These are phyloP conservation scores for Hydrozoanthus tunicans DNA, from an alignment of 64 coral and sea anemone genomes.

Conservation along the genomic window DNA sequence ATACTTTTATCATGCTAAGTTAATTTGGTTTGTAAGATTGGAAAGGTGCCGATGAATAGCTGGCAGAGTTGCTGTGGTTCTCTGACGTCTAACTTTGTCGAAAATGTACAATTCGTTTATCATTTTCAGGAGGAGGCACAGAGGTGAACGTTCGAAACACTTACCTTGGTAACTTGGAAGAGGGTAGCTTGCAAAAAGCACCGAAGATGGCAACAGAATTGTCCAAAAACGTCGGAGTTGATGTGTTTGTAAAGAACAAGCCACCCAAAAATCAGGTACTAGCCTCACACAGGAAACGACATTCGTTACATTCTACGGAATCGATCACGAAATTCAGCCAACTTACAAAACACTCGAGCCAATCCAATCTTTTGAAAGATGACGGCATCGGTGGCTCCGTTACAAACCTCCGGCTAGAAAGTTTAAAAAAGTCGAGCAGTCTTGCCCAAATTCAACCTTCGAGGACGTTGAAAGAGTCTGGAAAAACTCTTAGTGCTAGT, in stretches of 20 bases:
- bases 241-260: slow-evolving; percentile 8
- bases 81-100: background rate
- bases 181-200: background rate
- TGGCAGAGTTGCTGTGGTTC: background rate
- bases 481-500: slow-evolving; percentile 91
- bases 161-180: background rate
- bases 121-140: background rate
- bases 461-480: slow-evolving; percentile 60
- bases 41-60: background rate
- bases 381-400: slow-evolving; percentile 58
- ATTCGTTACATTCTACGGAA: slow-evolving; percentile 85
- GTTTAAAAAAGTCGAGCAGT: slow-evolving; percentile 70
- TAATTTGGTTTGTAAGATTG: no score
- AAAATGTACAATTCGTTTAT: background rate
- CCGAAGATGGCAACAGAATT: slow-evolving; percentile 16
- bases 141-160: background rate
- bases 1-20: slow-evolving; percentile 10
- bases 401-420: slow-evolving; percentile 59
- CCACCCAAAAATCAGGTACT: slow-evolving; percentile 67
- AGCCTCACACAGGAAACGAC: slow-evolving; percentile 60
- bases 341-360: slow-evolving; percentile 75
- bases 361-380: slow-evolving; percentile 80
- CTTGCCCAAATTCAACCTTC: slow-evolving; percentile 68
- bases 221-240: slow-evolving; percentile 13
- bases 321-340: slow-evolving; percentile 75